Evolutionary conservation across 2,113 vertebrate species (phyloP), one percentile per base, ranked within the genome.

Genomic region (Garra rufa): DNA sequence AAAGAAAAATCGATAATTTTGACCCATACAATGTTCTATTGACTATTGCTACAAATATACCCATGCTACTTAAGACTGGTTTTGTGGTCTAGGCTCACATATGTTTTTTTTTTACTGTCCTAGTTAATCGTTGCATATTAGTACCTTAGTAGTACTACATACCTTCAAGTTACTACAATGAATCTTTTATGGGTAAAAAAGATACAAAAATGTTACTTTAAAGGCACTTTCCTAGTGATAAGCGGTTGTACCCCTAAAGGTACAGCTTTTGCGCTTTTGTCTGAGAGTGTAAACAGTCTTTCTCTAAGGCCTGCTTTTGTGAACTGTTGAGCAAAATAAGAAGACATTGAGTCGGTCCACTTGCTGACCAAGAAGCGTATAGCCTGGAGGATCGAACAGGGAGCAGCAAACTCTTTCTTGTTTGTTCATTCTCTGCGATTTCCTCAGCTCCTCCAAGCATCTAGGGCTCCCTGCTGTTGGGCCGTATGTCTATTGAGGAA

Each of bases 351-450:
- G 67, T n/a, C 67, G 10, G 19, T 41, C 19, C 34, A n/a, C 67
- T 69, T 69, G 30, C 69, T 61, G 55, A 63, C 57, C 76, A 26
- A 61, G 52, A 44, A 24, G 38, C 57, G 59, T 63, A 61, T 44
- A 61, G 55, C 59, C 57, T 3, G 15, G 15, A 80, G 59, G 43
- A 46, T 41, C n/a, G 46, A 80, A 80, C 1, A 9, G 55, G 13
- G 13, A 78, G 41, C 10, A 21, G 9, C 26, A 38, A 52, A 70
- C 11, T 30, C 6, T n/a, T n/a, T n/a, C n/a, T 65, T 69, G 79
- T 65, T 55, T 52, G 19, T 55, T 67, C 38, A 43, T 48, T 65
- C 5, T 63, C n/a, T 19, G 3, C 11, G 26, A 63, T 43, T 70
- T n/a, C 67, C 67, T 41, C 61, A 0, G 38, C 15, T 63, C 76